These are phyloP conservation scores for Lampris megalopsis DNA, from an alignment of 2,113 vertebrate genomes.

Conservation along the genomic window DNA sequence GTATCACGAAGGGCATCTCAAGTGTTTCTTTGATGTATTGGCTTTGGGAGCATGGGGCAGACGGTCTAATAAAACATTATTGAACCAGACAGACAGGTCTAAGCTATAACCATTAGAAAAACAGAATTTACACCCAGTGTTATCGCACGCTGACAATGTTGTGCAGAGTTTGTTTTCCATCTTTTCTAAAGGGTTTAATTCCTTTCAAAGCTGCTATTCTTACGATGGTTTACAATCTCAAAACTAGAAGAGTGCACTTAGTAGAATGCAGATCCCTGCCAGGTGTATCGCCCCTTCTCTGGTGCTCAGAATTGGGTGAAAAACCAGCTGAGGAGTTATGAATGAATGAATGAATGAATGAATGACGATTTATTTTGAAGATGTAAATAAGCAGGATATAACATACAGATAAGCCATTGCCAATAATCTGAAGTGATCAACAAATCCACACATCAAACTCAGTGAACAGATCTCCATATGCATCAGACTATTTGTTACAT, in stretches of 20 bases:
- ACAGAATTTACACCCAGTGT: slow-evolving; percentile 19
- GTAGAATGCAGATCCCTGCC: too few relatives aligned
- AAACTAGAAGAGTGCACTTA: background rate
- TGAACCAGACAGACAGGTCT: slow-evolving; percentile 34
- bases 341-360: background rate
- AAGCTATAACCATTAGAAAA: slow-evolving; percentile 31
- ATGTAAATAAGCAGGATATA: too few relatives aligned
- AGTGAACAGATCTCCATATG: too few relatives aligned
- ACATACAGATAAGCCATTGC: too few relatives aligned
- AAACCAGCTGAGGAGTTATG: too few relatives aligned
- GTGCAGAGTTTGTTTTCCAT: slow-evolving; percentile 29
- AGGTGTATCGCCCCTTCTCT: background rate
- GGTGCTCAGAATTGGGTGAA: background rate
- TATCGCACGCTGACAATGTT: background rate
- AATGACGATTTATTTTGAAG: too few relatives aligned
- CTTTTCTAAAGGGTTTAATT: slow-evolving; percentile 26
- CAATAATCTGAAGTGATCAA: too few relatives aligned
- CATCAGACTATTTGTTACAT: too few relatives aligned
- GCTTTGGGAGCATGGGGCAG: slow-evolving; percentile 46
- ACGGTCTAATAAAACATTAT: slow-evolving; percentile 43
- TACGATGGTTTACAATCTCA: background rate
- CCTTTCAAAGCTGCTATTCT: slow-evolving; percentile 12
- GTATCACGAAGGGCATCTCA: slow-evolving; percentile 26
- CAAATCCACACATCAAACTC: too few relatives aligned
- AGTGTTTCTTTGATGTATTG: slow-evolving; percentile 58